Evolutionary conservation across 2,888 invertebrate species (phyloP).

Genomic region (Calameuta idolon): DNA sequence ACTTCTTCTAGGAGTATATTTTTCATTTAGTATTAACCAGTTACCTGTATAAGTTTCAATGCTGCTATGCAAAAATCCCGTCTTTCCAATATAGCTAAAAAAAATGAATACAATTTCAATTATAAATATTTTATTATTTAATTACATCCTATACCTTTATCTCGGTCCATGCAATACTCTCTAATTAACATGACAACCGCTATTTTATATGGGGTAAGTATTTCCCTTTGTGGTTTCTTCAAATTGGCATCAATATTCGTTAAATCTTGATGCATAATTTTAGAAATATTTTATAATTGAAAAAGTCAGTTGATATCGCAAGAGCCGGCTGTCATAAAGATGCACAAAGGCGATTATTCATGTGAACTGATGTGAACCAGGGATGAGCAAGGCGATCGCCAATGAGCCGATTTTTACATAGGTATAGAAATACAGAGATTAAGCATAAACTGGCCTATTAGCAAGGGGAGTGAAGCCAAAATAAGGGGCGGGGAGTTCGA

Average conservation of each 20-base stretch:
- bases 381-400: no score
- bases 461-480: no score
- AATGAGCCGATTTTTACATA: no score
- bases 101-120: slow-evolving; percentile 21
- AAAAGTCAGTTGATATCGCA: background rate
- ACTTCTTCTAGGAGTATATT: no score
- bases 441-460: no score
- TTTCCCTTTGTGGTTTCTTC: slow-evolving; percentile 69
- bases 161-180: slow-evolving; percentile 78
- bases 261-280: slow-evolving; percentile 59
- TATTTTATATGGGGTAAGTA: slow-evolving; percentile 84
- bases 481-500: no score
- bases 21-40: slow-evolving; percentile 12
- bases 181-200: slow-evolving; percentile 81
- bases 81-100: slow-evolving; percentile 70
- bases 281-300: background rate
- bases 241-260: slow-evolving; percentile 60
- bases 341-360: background rate
- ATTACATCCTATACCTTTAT: slow-evolving; percentile 60
- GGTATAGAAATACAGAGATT: no score
- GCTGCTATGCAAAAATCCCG: slow-evolving; percentile 85
- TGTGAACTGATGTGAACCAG: background rate
- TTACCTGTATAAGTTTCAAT: slow-evolving; percentile 82
- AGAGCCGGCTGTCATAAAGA: background rate
- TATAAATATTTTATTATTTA: slow-evolving; percentile 31